Percentiles rank a stretch among this genome's conserved stretches.
phyloP scores from a whole-genome alignment of 1,140 invertebrate species.

The Papilio aristodemus region DNA sequence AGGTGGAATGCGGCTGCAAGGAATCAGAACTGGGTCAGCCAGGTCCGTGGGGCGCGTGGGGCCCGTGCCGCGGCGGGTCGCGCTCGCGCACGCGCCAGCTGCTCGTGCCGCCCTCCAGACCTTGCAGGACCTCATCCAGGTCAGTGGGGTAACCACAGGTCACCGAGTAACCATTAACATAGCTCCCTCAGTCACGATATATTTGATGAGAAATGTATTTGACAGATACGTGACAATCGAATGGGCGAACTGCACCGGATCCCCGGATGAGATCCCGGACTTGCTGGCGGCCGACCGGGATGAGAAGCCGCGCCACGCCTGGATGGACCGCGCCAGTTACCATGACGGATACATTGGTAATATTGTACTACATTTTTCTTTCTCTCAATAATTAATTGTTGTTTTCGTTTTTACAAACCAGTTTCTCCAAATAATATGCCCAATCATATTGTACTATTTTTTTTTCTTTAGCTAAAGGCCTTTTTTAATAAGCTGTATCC shows the following conservation, averaged over 20 bases:
- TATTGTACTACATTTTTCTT: background rate
- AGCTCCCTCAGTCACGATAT: too few species aligned
- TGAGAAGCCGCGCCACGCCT: constrained; percentile 51
- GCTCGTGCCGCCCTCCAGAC: constrained; percentile 50
- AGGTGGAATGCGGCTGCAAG: constrained; percentile 64
- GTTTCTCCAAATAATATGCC: too few species aligned
- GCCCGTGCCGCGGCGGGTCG: constrained; percentile 62
- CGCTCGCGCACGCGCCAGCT: constrained; percentile 63
- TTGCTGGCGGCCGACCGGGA: constrained; percentile 53
- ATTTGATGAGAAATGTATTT: background rate
- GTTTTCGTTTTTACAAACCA: too few species aligned
- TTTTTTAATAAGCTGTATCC: too few species aligned
- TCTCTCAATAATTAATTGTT: background rate
- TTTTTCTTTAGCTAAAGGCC: too few species aligned
- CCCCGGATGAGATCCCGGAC: constrained; percentile 55
- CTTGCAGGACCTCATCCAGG: constrained; percentile 61
- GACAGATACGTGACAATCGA: constrained; percentile 69
- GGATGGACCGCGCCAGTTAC: constrained; percentile 48
- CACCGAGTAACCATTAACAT: too few species aligned
- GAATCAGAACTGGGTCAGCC: constrained; percentile 51
- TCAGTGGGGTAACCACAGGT: too few species aligned
- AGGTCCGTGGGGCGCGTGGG: constrained; percentile 68
- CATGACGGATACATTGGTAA: constrained; percentile 69
- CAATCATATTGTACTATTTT: too few species aligned
- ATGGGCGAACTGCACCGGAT: constrained; percentile 69